Base-by-base conservation (phyloP, 1,140 invertebrate genomes). In the Plodia interpunctella region DNA sequence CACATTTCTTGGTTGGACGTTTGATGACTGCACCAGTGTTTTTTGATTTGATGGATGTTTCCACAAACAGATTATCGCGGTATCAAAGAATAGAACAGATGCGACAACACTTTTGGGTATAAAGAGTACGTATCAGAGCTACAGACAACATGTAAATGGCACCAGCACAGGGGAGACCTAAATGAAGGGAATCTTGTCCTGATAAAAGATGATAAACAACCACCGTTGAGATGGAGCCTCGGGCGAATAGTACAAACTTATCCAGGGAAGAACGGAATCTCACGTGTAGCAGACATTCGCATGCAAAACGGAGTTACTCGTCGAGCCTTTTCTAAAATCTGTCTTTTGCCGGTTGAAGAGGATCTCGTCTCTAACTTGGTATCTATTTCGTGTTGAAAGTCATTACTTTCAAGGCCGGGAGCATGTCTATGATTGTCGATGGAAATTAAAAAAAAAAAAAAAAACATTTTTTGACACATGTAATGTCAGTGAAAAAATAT, bases 101-200 rank as follows among this genome's bases (percentile, higher is more conserved):
- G 38, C 4, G 15, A 11, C 11, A 13, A n/a, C 4, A 49, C 13
- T 49, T 49, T 13, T 49, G 38, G 38, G 11, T 49, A 4, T 13
- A 49, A 49, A 49, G 38, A 49, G 13, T 49, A 49, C 13, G 13
- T 49, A n/a, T 49, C 38, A 49, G 38, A 49, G 15, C 38, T 49
- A 13, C 38, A 49, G 11, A 49, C 4, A 13, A 49, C 4, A 49
- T 3, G 15, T 11, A 49, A 49, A 49, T 49, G 38, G 38, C 11
- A 49, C 11, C 11, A 4, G 4, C 2, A 49, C 4, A 10, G 5
- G 5, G 25, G 11, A 28, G 25, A 20, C 32, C 13, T 1, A 1
- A 51, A 28, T 13, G 11, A 17, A 17, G 4, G n/a, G n/a, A 17
- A 4, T 4, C 11, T 49, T 3, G 38, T 49, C 11, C 11, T 49